These are phyloP conservation scores for Nycticebus coucang DNA, from an alignment of 2,113 vertebrate genomes.

Conservation along the genomic window DNA sequence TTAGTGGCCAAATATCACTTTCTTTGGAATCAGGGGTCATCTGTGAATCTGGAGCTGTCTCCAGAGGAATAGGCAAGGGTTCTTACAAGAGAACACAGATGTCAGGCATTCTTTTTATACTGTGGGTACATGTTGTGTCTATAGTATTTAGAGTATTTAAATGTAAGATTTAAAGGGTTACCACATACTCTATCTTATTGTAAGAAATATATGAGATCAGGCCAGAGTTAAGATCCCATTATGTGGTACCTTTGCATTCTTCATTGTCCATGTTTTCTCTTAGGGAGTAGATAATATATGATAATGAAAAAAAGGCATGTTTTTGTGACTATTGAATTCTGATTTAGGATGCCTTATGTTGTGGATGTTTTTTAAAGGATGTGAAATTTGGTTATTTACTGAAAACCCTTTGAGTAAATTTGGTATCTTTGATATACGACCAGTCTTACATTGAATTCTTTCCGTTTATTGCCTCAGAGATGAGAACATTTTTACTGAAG, in stretches of 20 bases:
- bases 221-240: background rate
- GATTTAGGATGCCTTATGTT: background rate
- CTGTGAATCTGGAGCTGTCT: background rate
- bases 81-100: background rate
- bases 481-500: background rate
- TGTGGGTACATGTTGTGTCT: background rate
- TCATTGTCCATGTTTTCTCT: slow-evolving; percentile 19
- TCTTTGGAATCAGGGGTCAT: background rate
- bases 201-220: background rate
- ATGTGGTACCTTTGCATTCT: background rate
- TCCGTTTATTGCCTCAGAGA: slow-evolving; percentile 8
- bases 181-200: background rate
- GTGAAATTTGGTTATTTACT: slow-evolving; percentile 16
- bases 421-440: background rate
- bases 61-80: background rate
- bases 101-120: background rate
- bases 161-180: background rate
- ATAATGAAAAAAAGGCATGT: slow-evolving; percentile 12
- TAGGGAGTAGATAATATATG: background rate
- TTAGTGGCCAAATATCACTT: background rate
- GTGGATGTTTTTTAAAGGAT: background rate
- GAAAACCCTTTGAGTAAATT: background rate
- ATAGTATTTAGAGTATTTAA: background rate
- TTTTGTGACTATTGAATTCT: background rate
- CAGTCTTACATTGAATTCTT: background rate